Base-by-base conservation (phyloP, 2,888 invertebrate species). In the Omphaloscelis lunosa region DNA sequence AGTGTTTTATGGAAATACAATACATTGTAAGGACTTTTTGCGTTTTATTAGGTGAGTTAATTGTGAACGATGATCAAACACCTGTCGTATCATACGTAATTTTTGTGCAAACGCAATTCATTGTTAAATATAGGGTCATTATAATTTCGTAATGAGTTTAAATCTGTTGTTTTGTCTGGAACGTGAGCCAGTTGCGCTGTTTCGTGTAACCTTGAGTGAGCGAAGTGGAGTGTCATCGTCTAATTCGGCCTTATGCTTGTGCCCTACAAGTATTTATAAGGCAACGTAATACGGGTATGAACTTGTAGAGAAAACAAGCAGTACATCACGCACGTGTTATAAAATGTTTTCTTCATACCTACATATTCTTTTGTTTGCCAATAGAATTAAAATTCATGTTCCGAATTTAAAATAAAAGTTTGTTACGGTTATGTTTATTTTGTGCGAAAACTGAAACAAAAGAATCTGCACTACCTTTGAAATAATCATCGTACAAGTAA, bases 1-100 rank as follows among this genome's bases (percentile, higher is more conserved):
- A 89, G 93, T 95, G 93, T 93, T 95, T 91, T 92, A 94, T 94
- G 94, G 93, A 92, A 92, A 86, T 75, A 87, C 83, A 88, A 74
- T 76, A 72, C 63, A 77, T 83, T 17, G 27, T 68, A 74, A 84
- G 82, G 75, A 88, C 80, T 80, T 84, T 78, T 88, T 88, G 86
- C 89, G 83, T 91, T 91, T 91, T 83, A 70, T 75, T 89, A 92
- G 94, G 95, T 95, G 82, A 93, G 92, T 93, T 90, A 88, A 83
- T 88, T 78, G 74, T 53, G 69, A 76, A 63, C 76, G 78, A 83
- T 84, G 82, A 85, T 79, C 83, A 71, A 89, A 88, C 88, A 91
- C 88, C 88, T 91, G 89, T 88, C 89, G 85, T 86, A 72, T 82
- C 62, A 68, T 81, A 79, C 82, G 76, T 87, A 85, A 83, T 86